Base-by-base conservation (phyloP, 2,797 vertebrate genomes). In the Spheniscus humboldti region DNA sequence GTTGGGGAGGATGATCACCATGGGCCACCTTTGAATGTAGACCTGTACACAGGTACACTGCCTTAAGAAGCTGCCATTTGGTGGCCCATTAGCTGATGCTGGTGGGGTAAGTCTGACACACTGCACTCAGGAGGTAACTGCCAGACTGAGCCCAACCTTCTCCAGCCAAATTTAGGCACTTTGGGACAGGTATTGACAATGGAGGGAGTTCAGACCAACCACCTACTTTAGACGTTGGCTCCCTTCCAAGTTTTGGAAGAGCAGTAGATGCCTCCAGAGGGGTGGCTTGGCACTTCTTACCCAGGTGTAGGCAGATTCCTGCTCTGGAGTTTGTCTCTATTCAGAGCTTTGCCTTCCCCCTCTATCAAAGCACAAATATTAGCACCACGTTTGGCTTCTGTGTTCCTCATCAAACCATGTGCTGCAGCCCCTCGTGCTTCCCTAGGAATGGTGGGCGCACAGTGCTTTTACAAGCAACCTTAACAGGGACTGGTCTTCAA, bases 361-460 rank as follows among this genome's bases (percentile, higher is more conserved):
- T 67, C 41, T 71, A 11, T 18, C 7, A 48, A 73, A 62, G 47
- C 31, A 31, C 22, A 53, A 57, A 53, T 79, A 28, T 37, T 66
- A 66, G 7, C 31, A 55, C 25, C 47, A 30, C 0, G 1, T 6
- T 48, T 76, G 28, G 22, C 33, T 73, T 62, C n/a, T 73, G 23
- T 4, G 2, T 47, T 71, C 73, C 31, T 45, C 52, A 47, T 35
- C 64, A 57, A 31, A 50, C 28, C 28, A 11, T 0, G 11, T 0
- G 1, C 48, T 85, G 27, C 31, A 45, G 14, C 25, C 9, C 19
- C 18, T 57, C 7, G 1, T 56, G 30, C 48, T 79, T 67, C 55
- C 19, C 35, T 30, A 13, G 45, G 15, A 72, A 16, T 0, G 1
- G 11, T 7, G n/a, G 24, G 6, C 7, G 0, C 53, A 48, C 22